Evolutionary conservation across 2,113 vertebrate species (phyloP).

Genomic region (Benitochromis conjunctus): DNA sequence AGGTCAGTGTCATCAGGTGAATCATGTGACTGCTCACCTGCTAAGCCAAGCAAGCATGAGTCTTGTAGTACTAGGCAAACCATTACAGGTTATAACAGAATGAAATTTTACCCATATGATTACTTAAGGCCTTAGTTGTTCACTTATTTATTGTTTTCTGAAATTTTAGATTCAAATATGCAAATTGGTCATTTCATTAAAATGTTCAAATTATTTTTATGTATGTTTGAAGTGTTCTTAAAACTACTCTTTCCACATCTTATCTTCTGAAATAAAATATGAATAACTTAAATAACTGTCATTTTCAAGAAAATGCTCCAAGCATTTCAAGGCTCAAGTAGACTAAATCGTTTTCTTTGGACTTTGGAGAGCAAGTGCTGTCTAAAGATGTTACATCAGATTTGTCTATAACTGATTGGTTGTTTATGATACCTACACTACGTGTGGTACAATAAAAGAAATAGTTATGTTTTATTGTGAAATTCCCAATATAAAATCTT

Average conservation of each 20-base stretch:
- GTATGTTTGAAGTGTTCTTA: not conserved
- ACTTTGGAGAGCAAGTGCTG: not conserved
- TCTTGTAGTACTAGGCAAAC: not conserved
- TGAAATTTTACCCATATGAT: not conserved
- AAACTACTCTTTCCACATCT: not conserved
- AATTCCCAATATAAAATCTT: not conserved
- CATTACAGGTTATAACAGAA: not conserved
- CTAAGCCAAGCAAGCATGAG: not conserved
- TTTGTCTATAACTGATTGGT: not conserved
- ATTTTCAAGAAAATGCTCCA: not conserved
- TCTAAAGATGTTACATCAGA: not conserved
- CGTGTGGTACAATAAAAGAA: not conserved
- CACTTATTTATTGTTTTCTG: not conserved
- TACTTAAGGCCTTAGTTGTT: not conserved
- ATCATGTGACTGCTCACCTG: not conserved
- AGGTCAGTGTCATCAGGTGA: conserved; percentile 13
- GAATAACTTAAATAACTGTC: not conserved
- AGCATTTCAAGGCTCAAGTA: not conserved
- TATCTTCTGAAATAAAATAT: not conserved
- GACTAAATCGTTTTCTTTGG: not conserved
- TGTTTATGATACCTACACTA: not conserved
- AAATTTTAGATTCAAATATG: not conserved
- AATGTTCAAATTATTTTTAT: not conserved
- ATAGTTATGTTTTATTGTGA: not conserved
- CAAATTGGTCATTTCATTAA: not conserved